A percentile compares a stretch with the other conserved stretches of the same genome.
Conservation (phyloP, 2,113 vertebrate genomes). For the Rhodinocichla rosea region DNA sequence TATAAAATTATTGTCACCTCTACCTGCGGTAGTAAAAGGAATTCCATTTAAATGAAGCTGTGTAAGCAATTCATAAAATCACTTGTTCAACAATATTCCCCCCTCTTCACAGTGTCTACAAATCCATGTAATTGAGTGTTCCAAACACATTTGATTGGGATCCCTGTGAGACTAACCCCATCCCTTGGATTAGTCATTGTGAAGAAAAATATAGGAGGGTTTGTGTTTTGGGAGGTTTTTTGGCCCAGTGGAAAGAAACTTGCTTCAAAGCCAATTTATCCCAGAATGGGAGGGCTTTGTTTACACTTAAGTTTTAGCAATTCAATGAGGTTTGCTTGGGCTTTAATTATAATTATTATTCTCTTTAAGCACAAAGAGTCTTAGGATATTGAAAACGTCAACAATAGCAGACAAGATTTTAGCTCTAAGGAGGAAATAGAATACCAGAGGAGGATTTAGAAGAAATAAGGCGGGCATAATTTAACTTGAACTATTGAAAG, state of each 20-base stretch:
- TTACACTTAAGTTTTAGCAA: neutral
- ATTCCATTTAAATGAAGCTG: neutral
- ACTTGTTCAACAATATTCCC: neutral
- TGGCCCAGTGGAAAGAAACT: neutral
- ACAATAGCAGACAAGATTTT: neutral
- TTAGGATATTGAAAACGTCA: neutral
- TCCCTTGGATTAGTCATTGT: neutral
- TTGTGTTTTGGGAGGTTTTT: neutral
- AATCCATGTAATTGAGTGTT: neutral
- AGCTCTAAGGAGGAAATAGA: neutral
- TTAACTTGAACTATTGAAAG: neutral
- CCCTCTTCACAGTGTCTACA: neutral
- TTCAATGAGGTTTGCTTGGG: neutral
- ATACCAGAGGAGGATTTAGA: neutral
- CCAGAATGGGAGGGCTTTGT: neutral
- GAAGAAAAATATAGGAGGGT: neutral
- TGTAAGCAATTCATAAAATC: neutral
- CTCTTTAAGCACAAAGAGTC: neutral
- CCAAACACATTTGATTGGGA: neutral
- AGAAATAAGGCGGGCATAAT: neutral
- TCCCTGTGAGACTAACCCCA: neutral
- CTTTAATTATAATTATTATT: constrained; percentile 24
- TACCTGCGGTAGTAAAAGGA: neutral
- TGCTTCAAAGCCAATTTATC: neutral
- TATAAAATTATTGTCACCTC: neutral